phyloP scores from a whole-genome alignment of 2,888 invertebrate species.

The Tenthredo amoena region DNA sequence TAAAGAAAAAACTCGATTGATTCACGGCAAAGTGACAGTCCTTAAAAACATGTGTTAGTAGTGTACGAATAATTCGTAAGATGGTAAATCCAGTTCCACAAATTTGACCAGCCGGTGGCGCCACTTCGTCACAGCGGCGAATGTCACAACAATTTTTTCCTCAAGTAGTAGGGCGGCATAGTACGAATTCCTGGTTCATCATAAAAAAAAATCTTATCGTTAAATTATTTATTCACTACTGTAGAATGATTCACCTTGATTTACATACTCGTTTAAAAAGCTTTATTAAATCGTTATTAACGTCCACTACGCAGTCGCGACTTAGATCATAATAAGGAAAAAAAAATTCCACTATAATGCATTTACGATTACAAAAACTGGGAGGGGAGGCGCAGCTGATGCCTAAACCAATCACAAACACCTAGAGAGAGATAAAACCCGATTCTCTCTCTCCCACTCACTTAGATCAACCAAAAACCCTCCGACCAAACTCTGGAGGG shows the following conservation, averaged over 20 bases:
- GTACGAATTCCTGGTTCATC: background rate
- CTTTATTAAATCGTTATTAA: background rate
- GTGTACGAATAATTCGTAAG: background rate
- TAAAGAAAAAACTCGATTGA: no score
- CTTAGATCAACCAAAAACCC: background rate
- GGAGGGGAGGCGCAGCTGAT: background rate
- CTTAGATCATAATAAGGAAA: background rate
- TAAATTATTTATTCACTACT: background rate
- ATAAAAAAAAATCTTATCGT: background rate
- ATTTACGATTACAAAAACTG: background rate
- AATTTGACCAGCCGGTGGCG: background rate
- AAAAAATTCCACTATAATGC: background rate
- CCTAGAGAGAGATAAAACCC: background rate
- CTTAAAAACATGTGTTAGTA: background rate
- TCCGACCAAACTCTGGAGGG: background rate
- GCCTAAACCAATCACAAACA: constrained; percentile 1
- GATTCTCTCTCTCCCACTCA: background rate
- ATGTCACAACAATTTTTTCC: background rate
- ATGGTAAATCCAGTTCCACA: background rate
- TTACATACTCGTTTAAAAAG: background rate
- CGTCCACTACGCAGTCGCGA: background rate
- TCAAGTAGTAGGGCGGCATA: background rate
- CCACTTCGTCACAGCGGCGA: background rate
- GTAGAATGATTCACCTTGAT: background rate
- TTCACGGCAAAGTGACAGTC: background rate